A percentile compares a stretch with the other conserved stretches of the same genome.
These are phyloP conservation scores for Buphagus erythrorhynchus DNA, from an alignment of 2,797 vertebrate species.

Conservation along the genomic window DNA sequence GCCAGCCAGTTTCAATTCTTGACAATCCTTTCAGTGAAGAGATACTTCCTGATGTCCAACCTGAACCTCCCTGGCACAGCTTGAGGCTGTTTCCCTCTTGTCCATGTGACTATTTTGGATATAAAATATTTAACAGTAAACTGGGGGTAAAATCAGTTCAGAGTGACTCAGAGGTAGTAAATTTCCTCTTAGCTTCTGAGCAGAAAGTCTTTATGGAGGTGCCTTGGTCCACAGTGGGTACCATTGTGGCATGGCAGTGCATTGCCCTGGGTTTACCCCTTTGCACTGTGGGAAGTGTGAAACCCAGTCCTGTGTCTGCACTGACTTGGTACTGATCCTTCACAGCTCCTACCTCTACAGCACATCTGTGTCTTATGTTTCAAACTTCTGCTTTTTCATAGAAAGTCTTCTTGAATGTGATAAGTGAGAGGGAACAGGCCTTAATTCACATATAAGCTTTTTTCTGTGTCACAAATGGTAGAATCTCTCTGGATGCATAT, in stretches of 20 bases:
- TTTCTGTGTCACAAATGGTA: neutral
- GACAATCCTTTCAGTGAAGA: neutral
- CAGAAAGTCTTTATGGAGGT: neutral
- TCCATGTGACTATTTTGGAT: neutral
- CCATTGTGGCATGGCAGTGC: neutral
- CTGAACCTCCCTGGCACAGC: neutral
- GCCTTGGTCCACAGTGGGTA: neutral
- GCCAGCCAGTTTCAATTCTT: neutral
- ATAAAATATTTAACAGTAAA: neutral
- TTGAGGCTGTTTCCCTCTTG: neutral
- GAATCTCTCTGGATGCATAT: slow-evolving; percentile 10
- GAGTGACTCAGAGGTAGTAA: neutral
- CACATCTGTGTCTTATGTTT: neutral
- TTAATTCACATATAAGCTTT: neutral
- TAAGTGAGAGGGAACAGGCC: neutral
- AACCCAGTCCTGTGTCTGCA: neutral
- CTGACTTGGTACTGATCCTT: neutral
- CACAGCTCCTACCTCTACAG: neutral
- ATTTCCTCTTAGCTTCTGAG: neutral
- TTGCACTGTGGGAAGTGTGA: accelerated
- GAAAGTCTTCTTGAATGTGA: neutral
- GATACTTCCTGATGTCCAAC: neutral
- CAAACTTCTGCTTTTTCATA: neutral
- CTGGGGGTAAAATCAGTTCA: neutral
- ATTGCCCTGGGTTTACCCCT: neutral